Evolutionary conservation across 2,797 vertebrate genomes (phyloP).

Genomic region (Sebastes hubbsi): DNA sequence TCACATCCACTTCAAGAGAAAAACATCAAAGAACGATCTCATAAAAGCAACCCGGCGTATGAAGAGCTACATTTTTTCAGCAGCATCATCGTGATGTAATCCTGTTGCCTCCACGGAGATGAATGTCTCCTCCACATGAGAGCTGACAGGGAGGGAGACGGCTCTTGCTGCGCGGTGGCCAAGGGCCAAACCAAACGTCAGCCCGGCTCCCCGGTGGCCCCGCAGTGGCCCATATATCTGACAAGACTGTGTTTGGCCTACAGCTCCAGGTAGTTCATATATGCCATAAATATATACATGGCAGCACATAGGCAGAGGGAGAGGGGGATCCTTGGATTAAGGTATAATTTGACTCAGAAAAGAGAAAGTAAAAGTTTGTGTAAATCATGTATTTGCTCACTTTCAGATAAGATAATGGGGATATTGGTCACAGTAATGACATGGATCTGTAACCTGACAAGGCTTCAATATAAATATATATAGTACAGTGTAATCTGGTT

Average conservation of each 20-base stretch:
- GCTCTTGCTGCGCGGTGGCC: slow-evolving; percentile 31
- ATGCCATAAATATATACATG: slow-evolving; percentile 41
- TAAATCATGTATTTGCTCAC: neutral
- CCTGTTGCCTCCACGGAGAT: slow-evolving; percentile 29
- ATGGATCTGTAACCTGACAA: neutral
- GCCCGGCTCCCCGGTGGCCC: slow-evolving; percentile 13
- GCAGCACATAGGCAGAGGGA: neutral
- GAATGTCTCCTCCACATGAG: slow-evolving; percentile 35
- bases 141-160: slow-evolving; percentile 35
- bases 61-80: slow-evolving; percentile 2
- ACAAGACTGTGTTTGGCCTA: slow-evolving; percentile 52
- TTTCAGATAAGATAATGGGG: neutral
- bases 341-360: neutral
- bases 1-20: neutral
- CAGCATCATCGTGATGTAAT: slow-evolving; percentile 26
- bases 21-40: neutral
- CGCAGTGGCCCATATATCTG: slow-evolving; percentile 52
- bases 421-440: neutral
- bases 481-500: neutral
- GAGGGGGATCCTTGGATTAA: neutral
- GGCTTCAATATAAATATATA: neutral
- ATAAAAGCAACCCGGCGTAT: neutral
- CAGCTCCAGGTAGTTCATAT: slow-evolving; percentile 44
- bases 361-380: neutral
- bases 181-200: slow-evolving; percentile 44